Percentiles rank a stretch among this genome's conserved stretches.
Evolutionary conservation across 2,888 invertebrate genomes (phyloP).

Genomic region (Steromphala cineraria): DNA sequence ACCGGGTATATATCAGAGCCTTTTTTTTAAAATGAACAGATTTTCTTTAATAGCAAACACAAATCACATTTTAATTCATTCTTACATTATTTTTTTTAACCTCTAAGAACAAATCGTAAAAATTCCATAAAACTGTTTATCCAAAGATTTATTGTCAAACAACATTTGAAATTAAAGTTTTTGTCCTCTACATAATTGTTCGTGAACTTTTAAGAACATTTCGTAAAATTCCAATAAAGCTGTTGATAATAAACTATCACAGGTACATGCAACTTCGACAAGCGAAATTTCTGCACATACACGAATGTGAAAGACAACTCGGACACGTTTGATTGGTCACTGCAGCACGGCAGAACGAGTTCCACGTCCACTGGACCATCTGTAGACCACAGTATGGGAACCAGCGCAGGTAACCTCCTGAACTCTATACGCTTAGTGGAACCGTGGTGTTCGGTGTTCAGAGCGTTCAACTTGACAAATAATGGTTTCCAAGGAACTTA

Average conservation of each 20-base stretch:
- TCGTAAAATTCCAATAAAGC: no score
- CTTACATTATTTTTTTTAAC: not conserved
- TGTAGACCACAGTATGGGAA: constrained; percentile 63
- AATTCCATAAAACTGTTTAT: no score
- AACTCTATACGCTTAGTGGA: not conserved
- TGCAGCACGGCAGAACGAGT: constrained; percentile 46
- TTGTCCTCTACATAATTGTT: no score
- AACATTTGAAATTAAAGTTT: no score
- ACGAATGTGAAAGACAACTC: constrained; percentile 41
- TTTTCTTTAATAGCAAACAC: not conserved
- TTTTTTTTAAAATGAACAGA: not conserved
- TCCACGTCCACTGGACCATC: constrained; percentile 59
- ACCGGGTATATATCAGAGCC: constrained; percentile 37
- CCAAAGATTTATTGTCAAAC: no score
- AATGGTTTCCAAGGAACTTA: no score
- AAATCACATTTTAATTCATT: not conserved
- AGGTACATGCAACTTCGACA: constrained; percentile 64
- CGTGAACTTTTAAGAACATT: no score
- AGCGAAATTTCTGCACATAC: constrained; percentile 56
- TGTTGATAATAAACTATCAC: not conserved
- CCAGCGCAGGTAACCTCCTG: constrained; percentile 40
- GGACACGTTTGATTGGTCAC: constrained; percentile 69
- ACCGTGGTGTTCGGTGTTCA: not conserved
- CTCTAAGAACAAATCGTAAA: no score
- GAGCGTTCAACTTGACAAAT: not conserved